Base-by-base conservation (phyloP, 2,888 invertebrate genomes). In the Himalopsyche anomala region DNA sequence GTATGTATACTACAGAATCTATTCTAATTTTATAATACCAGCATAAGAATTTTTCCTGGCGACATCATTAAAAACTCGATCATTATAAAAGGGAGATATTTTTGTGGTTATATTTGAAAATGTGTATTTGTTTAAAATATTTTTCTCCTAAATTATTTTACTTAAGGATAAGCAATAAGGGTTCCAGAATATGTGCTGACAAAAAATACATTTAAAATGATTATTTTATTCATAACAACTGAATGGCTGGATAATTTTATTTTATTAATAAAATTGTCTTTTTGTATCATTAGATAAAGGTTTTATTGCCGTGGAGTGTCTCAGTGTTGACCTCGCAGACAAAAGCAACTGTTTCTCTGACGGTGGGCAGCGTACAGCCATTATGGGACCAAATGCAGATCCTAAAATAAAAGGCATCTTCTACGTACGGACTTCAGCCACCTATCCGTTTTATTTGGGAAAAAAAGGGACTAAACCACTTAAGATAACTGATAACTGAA, bases 301-400 rank as follows among this genome's bases (percentile, higher is more conserved):
- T 6, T 56, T 56, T 56, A 56, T 56, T 56, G 56, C n/a, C 17
- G 56, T 45, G 11, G 45, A 45, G 45, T 45, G 45, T 11, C 45
- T 11, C 45, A 45, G 45, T 45, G 45, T 45, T n/a, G 56, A 56
- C 19, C 9, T 56, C 5, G 56, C 56, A n/a, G 56, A n/a, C n/a
- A 56, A 5, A 56, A 56, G n/a, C 4, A 56, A 56, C 56, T 56
- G 56, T n/a, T 56, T n/a, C 19, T 3, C n/a, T 17, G 19, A 19
- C 6, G 5, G n/a, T 5, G n/a, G 17, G 17, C n/a, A 17, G n/a
- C 56, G 56, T 5, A 56, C 56, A 56, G 56, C 56, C 56, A 56
- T 56, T n/a, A 56, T 56, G 56, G 56, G 56, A 56, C 56, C 56
- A 17, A n/a, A 56, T n/a, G 56, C 56, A 56, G 56, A 56, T 19